Evolutionary conservation across 2,797 vertebrate species (phyloP), one percentile per base, ranked within the genome.

Genomic region (Luscinia luscinia): DNA sequence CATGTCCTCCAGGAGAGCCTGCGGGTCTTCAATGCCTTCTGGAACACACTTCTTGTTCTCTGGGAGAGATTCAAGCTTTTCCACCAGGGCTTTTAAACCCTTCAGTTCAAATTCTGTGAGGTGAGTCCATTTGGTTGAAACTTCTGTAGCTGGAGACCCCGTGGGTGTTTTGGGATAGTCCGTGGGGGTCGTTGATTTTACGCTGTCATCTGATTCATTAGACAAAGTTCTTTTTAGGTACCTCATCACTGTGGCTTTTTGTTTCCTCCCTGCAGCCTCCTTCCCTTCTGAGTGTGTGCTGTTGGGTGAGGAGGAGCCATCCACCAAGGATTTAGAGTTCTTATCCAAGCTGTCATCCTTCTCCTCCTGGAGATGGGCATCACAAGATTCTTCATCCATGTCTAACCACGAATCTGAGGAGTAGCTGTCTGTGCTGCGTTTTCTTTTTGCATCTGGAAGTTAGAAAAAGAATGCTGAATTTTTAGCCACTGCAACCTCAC

Each of bases 11-110:
- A 99, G 98, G 87, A 99, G 98, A 15, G 98, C 98, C 84, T 99
- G 98, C 0, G 99, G 98, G 94, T 99, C 98, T 84, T 99, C 98
- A 3, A 99, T 99, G 90, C 98, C 99, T 93, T 98, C 98, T 0
- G 99, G 99, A 84, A 99, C 98, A 84, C 99, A 99, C 95, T 98
- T 99, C 97, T 99, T 99, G 93, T 98, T 99, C 89, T 99, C 99
- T 1, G 99, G 99, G 52, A 99, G 98, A 14, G 98, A 99, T 95
- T 99, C 99, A 72, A 99, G 98, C 93, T 99, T 99, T 96, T 99
- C 98, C 34, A 99, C 98, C 87, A 99, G 97, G 10, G 98, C 98
- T 97, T 98, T 98, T 73, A 99, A 98, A 73, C 99, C 99, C 55
- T 97, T 98, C 96, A 99, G 98, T 88, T 99, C 99, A 97, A 99